These are phyloP conservation scores for Petrolisthes cinctipes DNA, from an alignment of 2,888 invertebrate genomes.

Conservation along the genomic window DNA sequence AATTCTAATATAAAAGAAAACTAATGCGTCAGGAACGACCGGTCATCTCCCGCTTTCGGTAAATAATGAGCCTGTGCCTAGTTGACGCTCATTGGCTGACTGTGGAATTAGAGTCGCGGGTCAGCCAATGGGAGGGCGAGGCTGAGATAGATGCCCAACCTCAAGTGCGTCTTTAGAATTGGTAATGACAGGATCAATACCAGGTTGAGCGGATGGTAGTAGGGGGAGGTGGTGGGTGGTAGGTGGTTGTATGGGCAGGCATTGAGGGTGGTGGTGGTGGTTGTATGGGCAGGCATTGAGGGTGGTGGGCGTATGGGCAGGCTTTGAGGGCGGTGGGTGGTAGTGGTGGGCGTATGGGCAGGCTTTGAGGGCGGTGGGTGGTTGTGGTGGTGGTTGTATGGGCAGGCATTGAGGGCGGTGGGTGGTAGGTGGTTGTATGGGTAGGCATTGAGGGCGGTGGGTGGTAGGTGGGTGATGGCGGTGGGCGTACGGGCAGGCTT, in stretches of 20 bases:
- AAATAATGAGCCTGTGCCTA: conserved; percentile 23
- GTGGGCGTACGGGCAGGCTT: too few relatives aligned
- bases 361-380: too few relatives aligned
- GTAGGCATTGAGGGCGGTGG: neutral
- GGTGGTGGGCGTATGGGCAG: too few relatives aligned
- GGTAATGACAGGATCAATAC: conserved; percentile 50
- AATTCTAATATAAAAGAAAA: too few relatives aligned
- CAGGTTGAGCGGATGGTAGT: neutral
- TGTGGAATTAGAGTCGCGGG: conserved; percentile 20
- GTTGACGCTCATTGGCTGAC: conserved; percentile 38
- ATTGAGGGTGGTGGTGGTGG: neutral
- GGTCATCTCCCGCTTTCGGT: conserved; percentile 26
- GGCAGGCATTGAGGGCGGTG: neutral
- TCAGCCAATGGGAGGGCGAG: conserved; percentile 35
- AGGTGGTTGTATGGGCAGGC: neutral
- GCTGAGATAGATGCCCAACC: conserved; percentile 43
- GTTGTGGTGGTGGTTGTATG: neutral
- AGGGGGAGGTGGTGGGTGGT: neutral
- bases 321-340: too few relatives aligned
- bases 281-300: neutral
- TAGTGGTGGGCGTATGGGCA: neutral
- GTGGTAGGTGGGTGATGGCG: neutral
- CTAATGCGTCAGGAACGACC: too few relatives aligned
- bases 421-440: neutral
- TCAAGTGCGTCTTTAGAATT: conserved; percentile 56